Evolutionary conservation across 2,797 vertebrate genomes (phyloP).

Genomic region (Danio albolineatus): DNA sequence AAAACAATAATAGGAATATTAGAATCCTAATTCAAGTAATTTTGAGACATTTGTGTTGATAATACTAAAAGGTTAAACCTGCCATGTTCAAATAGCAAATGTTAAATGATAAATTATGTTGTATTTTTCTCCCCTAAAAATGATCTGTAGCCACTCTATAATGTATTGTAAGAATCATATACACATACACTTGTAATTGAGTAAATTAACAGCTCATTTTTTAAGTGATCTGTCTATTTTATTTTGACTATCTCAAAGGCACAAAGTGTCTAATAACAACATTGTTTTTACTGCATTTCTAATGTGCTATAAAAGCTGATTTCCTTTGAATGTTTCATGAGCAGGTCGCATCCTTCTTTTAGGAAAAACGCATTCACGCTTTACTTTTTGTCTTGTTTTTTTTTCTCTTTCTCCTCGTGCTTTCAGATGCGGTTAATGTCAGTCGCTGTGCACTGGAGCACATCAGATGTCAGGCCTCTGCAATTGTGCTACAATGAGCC

Average conservation of each 20-base stretch:
- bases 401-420: constrained; percentile 6
- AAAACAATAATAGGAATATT: too few relatives aligned
- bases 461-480: constrained; percentile 59
- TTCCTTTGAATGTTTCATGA: constrained; percentile 54
- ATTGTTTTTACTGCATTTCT: constrained; percentile 37
- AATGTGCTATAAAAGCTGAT: constrained; percentile 52
- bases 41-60: too few relatives aligned
- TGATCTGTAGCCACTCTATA: too few relatives aligned
- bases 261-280: constrained; percentile 38
- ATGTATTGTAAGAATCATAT: too few relatives aligned
- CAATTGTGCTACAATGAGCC: constrained; percentile 54
- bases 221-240: neutral
- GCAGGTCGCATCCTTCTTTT: constrained; percentile 44
- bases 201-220: too few relatives aligned
- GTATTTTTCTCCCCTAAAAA: too few relatives aligned
- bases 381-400: constrained; percentile 20
- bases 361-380: constrained; percentile 17
- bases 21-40: too few relatives aligned
- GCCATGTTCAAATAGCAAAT: too few relatives aligned
- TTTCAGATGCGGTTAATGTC: constrained; percentile 56
- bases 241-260: constrained; percentile 38
- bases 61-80: too few relatives aligned
- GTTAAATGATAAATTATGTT: too few relatives aligned
- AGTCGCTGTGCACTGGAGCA: constrained; percentile 49
- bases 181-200: too few relatives aligned